Evolutionary conservation across 2,113 vertebrate species (phyloP), one percentile per base, ranked within the genome.

Genomic region (Ranitomeya imitator): DNA sequence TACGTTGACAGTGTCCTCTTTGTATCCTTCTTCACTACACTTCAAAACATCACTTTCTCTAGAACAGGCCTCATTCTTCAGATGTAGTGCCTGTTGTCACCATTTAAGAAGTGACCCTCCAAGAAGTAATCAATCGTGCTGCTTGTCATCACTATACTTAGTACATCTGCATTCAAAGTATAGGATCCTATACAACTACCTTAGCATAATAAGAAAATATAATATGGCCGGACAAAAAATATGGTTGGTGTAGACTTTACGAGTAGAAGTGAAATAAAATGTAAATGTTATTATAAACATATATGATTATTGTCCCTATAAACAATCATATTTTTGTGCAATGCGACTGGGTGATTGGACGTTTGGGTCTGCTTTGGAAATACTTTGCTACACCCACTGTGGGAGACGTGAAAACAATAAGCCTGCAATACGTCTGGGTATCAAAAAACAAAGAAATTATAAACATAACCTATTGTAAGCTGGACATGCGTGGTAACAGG

Each of bases 141-240:
- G 23, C 37, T 37, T 81, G 57, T 81, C 79, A 81, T 81, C 79
- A 61, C 79, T 61, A 61, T 55, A 54, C 45, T 54, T 59, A 54
- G n/a, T 13, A 57, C 54, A 15, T 23, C 18, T 14, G 4, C 23
- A 23, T 26, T 55, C 4, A 57, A 57, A 12, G 15, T 13, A 57
- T 11, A 23, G 21, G 31, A 61, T 15, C 4, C 57, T 45, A 12
- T 37, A 81, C 18, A 61, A 23, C 18, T 54, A 19, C 37, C 74
- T 76, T 16, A 51, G 37, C 3, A 5, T 52, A 18, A 14, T 2
- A 60, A 18, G 37, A 60, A 31, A n/a, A 80, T 15, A 4, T 52
- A 19, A 80, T 45, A 37, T 37, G 37, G 51, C 18, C 37, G 52
- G 52, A 71, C 3, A 31, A 14, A 37, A 37, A 37, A 37, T 2